Evolutionary conservation across 2,113 vertebrate genomes (phyloP).

Genomic region (Coregonus clupeaformis): DNA sequence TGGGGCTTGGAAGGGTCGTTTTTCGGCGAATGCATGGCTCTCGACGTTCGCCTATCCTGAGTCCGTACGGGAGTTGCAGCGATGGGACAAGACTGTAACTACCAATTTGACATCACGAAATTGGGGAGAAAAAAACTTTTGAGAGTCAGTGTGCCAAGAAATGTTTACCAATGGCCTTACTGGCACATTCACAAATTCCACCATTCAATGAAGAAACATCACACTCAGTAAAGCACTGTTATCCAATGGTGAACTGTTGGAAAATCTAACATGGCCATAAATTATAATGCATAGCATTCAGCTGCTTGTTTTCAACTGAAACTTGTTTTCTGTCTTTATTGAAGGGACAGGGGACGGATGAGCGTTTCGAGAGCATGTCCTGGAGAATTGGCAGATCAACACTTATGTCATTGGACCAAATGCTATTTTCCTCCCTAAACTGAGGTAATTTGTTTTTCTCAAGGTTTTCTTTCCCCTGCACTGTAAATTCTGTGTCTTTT

Average conservation of each 20-base stretch:
- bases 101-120: too few species aligned
- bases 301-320: not conserved
- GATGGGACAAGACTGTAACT: too few species aligned
- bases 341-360: not conserved
- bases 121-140: too few species aligned
- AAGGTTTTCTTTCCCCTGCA: not conserved
- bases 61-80: too few species aligned
- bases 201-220: not conserved
- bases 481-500: conserved; percentile 32
- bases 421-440: conserved; percentile 22
- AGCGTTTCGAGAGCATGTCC: not conserved
- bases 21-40: too few species aligned
- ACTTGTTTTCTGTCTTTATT: not conserved
- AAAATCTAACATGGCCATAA: not conserved
- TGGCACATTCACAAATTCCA: not conserved
- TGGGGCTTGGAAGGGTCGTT: too few species aligned
- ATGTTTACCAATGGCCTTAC: too few species aligned
- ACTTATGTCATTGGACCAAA: conserved; percentile 38
- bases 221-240: not conserved
- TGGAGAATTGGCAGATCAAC: conserved; percentile 42
- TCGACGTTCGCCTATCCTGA: too few species aligned
- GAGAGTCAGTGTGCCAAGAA: too few species aligned
- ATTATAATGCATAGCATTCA: too few species aligned
- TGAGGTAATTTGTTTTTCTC: conserved; percentile 17
- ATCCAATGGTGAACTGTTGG: not conserved